Base-by-base conservation (phyloP, 2,797 vertebrate species). In the Spondyliosoma cantharus region DNA sequence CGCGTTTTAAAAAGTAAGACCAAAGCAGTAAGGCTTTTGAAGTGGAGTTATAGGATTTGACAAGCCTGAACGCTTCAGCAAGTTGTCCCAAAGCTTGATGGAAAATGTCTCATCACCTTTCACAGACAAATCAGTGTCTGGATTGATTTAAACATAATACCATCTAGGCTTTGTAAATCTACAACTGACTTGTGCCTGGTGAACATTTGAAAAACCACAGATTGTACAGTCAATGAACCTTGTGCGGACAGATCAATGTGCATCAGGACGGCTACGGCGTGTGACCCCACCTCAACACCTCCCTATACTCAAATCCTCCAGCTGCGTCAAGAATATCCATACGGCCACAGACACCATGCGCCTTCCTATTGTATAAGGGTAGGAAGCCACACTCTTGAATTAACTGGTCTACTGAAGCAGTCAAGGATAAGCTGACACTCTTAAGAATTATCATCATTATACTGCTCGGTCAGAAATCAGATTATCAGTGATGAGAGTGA, bases 321-420 rank as follows among this genome's bases (percentile, higher is more conserved):
- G 71, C 85, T 86, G 73, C n/a, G 45, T 87, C 79, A 57, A 83
- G 69, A 87, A 85, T 77, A 90, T 87, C 82, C 77, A 84, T 84
- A 85, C 45, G 8, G 81, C 82, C 70, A 32, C 49, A 63, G 69
- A 65, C 66, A 61, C 63, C 42, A 50, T 53, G 60, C 5, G 67
- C 57, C 29, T 17, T 54, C 83, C 89, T 81, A 83, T 91, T 91
- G 88, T 92, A 57, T 1, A 71, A 72, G 81, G 59, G 71, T 82
- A 88, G 87, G 89, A 93, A 92, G 88, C 87, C 88, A 81, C 76
- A 85, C 73, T 92, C 90, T 87, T 91, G 86, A 93, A 95, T 95
- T 89, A 94, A 91, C 92, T 91, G 92, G 90, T 93, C 91, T 91
- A 87, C 80, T 93, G 92, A 91, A 95, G 94, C 91, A 90, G 86